A percentile compares a stretch with the other conserved stretches of the same genome.
phyloP scores from a whole-genome alignment of 1,140 invertebrate genomes.

The Zaprionus camerounensis region DNA sequence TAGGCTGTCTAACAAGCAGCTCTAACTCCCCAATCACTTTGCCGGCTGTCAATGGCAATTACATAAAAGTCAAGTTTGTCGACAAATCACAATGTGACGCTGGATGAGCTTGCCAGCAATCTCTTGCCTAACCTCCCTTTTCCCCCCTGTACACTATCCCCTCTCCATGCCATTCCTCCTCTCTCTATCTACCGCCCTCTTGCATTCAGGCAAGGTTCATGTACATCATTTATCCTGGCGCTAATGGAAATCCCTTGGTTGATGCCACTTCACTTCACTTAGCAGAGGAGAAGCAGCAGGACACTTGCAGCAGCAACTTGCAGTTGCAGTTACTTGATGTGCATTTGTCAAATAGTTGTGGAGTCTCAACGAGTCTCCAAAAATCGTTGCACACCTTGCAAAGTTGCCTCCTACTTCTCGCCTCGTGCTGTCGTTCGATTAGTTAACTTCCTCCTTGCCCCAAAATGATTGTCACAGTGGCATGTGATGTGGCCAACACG shows the following conservation, averaged over 20 bases:
- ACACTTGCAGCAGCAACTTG: conserved; percentile 2
- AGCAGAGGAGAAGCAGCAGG: background rate
- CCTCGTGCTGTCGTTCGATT: conserved; percentile 67
- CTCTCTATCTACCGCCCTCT: conserved; percentile 20
- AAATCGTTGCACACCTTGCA: conserved; percentile 36
- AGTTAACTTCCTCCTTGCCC: conserved; percentile 58
- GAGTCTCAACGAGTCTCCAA: conserved; percentile 21
- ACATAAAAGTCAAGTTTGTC: conserved; percentile 58
- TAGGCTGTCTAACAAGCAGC: background rate
- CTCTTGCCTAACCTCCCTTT: background rate
- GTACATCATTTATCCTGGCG: conserved; percentile 73
- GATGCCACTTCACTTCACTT: conserved; percentile 33
- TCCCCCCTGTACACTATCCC: background rate
- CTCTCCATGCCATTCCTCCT: background rate
- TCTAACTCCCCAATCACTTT: conserved; percentile 4
- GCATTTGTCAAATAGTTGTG: conserved; percentile 61
- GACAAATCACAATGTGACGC: conserved; percentile 60
- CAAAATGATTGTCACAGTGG: conserved; percentile 49
- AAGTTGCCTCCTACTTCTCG: conserved; percentile 7
- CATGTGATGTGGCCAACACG: conserved; percentile 47
- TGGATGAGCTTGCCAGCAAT: conserved; percentile 5
- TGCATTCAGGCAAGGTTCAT: conserved; percentile 61
- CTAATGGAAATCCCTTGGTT: conserved; percentile 55
- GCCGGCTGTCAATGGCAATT: conserved; percentile 66
- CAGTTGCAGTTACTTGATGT: conserved; percentile 31